Conservation (phyloP, 1,140 invertebrate genomes). For the Platyscapa corneri region DNA sequence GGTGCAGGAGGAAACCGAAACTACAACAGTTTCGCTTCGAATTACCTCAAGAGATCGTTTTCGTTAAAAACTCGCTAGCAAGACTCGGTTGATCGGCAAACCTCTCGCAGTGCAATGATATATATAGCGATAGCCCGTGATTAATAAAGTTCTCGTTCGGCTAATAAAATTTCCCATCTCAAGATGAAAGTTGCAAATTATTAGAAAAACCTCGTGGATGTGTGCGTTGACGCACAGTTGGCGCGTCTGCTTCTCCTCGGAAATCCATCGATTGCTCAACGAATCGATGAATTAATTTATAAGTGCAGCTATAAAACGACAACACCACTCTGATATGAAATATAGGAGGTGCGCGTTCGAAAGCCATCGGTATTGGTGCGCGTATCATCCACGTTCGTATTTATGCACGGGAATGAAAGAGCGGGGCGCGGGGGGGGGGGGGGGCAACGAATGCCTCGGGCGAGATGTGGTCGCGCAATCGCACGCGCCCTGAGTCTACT, state of each 20-base stretch:
- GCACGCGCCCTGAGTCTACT: not conserved
- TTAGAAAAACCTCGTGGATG: not conserved
- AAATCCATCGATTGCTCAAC: slow-evolving; percentile 31
- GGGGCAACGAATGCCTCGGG: not conserved
- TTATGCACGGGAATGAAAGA: too few relatives aligned
- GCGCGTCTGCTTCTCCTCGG: not conserved
- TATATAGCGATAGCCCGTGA: slow-evolving; percentile 26
- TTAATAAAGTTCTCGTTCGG: slow-evolving; percentile 42
- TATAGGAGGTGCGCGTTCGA: not conserved
- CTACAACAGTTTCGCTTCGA: not conserved
- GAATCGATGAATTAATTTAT: too few relatives aligned
- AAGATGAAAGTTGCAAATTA: slow-evolving; percentile 27
- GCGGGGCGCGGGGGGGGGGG: not conserved
- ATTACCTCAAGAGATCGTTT: not conserved
- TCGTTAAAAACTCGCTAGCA: slow-evolving; percentile 10
- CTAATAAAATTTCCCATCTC: slow-evolving; percentile 22
- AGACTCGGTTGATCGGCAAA: slow-evolving; percentile 1
- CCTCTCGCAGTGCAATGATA: not conserved
- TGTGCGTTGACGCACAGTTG: too few relatives aligned
- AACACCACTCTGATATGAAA: too few relatives aligned
- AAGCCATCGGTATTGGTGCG: too few relatives aligned
- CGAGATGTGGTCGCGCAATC: not conserved
- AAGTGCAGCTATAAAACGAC: slow-evolving; percentile 15
- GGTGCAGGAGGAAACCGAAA: too few relatives aligned
- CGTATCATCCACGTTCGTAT: not conserved